Conservation (phyloP, 53 echinoderm and acorn worm species). For the Henricia sp. region DNA sequence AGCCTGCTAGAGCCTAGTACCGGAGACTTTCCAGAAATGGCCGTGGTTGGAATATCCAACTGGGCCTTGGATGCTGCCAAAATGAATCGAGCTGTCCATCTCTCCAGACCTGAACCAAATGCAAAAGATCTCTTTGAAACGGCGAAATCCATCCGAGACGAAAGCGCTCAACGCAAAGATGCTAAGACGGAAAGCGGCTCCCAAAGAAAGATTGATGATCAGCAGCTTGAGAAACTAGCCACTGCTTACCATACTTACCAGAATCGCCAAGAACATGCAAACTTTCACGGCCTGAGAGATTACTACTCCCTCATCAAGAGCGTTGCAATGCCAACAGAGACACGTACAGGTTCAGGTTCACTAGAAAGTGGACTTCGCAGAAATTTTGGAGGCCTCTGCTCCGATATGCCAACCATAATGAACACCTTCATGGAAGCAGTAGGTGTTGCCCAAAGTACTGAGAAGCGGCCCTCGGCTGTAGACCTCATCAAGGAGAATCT, state of each 20-base stretch:
- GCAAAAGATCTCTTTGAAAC: conserved; percentile 42
- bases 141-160: conserved; percentile 61
- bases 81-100: conserved; percentile 66
- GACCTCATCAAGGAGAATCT: conserved; percentile 59
- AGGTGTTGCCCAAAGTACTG: conserved; percentile 24
- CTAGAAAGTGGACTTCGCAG: conserved; percentile 48
- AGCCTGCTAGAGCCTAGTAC: conserved; percentile 59
- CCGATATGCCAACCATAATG: conserved; percentile 35
- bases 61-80: conserved; percentile 67
- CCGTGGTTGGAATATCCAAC: conserved; percentile 67
- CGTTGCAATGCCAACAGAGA: conserved; percentile 21
- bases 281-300: conserved; percentile 64
- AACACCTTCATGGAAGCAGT: conserved; percentile 50
- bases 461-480: conserved; percentile 12
- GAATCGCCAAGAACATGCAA: conserved; percentile 21
- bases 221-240: conserved; percentile 45
- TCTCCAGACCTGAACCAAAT: conserved; percentile 62
- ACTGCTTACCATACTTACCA: conserved; percentile 42
- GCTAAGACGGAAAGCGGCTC: background rate
- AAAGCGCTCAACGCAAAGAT: conserved; percentile 12
- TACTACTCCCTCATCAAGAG: conserved; percentile 65
- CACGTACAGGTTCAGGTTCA: background rate
- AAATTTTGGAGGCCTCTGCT: conserved; percentile 54
- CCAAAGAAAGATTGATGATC: conserved; percentile 2
- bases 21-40: conserved; percentile 56